Evolutionary conservation across 2,797 vertebrate species (phyloP).

Genomic region (Sarcoramphus papa): DNA sequence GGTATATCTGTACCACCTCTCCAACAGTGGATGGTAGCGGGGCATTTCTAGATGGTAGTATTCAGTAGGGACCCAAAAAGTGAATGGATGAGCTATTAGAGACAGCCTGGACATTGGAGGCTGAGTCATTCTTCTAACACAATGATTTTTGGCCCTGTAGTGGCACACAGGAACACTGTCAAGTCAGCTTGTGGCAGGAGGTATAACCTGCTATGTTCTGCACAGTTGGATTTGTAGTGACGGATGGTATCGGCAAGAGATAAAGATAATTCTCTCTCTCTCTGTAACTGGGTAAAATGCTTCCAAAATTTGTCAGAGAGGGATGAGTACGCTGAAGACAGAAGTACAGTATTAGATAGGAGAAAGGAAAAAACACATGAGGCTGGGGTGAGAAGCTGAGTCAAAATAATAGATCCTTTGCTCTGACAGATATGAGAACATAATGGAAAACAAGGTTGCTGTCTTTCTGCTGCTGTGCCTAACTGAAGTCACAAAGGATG

Average conservation of each 20-base stretch:
- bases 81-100: background rate
- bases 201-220: background rate
- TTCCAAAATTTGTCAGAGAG: background rate
- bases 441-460: background rate
- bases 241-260: background rate
- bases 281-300: background rate
- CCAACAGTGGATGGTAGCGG: background rate
- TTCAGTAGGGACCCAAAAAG: background rate
- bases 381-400: background rate
- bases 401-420: background rate
- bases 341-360: background rate
- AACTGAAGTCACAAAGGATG: background rate
- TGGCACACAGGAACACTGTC: too few relatives aligned
- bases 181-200: background rate
- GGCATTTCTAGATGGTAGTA: background rate
- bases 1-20: background rate
- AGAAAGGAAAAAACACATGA: background rate
- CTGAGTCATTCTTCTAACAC: background rate
- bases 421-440: background rate
- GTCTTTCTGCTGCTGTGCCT: background rate
- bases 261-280: background rate
- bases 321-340: background rate
- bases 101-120: background rate
- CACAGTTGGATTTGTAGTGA: background rate
- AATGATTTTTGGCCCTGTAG: background rate